A percentile compares a stretch with the other conserved stretches of the same genome.
These are phyloP conservation scores for Hemitrygon akajei DNA, from an alignment of 2,797 vertebrate genomes.

Conservation along the genomic window DNA sequence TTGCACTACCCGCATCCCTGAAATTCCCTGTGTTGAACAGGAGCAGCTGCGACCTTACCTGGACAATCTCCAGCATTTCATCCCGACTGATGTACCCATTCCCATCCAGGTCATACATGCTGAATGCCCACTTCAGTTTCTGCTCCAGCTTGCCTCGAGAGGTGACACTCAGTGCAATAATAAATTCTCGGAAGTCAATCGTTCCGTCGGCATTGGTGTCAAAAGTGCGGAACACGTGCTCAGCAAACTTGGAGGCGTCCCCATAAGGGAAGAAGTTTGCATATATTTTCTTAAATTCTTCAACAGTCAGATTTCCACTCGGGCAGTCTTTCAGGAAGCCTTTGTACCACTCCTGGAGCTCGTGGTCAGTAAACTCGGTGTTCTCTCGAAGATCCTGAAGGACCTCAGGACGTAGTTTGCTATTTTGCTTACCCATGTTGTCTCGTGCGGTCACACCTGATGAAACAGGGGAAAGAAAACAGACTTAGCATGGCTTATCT, in stretches of 20 bases:
- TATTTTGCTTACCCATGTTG: conserved; percentile 71
- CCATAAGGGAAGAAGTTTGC: conserved; percentile 72
- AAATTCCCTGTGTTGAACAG: neutral
- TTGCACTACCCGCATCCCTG: neutral
- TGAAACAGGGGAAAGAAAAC: neutral
- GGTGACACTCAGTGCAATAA: conserved; percentile 69
- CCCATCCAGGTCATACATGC: conserved; percentile 71
- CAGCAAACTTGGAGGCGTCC: conserved; percentile 66
- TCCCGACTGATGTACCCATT: conserved; percentile 71
- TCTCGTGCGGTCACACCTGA: neutral
- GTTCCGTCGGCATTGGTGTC: conserved; percentile 51
- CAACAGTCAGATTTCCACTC: conserved; percentile 66
- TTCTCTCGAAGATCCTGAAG: conserved; percentile 71
- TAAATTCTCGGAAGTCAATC: conserved; percentile 73
- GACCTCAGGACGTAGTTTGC: conserved; percentile 69
- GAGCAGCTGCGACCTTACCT: conserved; percentile 50
- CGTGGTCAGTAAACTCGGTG: conserved; percentile 68
- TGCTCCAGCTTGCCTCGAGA: conserved; percentile 69
- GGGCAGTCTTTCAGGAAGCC: conserved; percentile 74
- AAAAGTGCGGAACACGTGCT: conserved; percentile 49
- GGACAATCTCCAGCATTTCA: conserved; percentile 72
- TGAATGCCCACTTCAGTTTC: conserved; percentile 75
- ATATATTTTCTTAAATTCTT: conserved; percentile 74
- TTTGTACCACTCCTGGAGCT: conserved; percentile 73
- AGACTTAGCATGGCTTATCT: neutral